Conservation (phyloP, 2,888 invertebrate genomes). For the Acanthosepion pharaonis region DNA sequence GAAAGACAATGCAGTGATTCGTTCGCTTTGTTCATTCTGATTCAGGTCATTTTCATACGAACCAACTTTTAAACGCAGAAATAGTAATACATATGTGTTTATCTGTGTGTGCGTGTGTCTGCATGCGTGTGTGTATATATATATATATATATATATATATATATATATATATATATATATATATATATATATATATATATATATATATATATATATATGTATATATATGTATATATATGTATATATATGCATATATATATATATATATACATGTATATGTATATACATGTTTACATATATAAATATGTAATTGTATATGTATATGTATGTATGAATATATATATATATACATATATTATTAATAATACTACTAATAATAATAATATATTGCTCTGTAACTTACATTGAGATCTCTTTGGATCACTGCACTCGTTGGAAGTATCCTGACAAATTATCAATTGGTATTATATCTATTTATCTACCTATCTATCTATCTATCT, state of each 20-base stretch:
- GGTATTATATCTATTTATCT: too few species aligned
- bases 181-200: neutral
- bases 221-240: neutral
- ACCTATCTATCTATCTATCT: too few species aligned
- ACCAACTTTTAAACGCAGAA: neutral
- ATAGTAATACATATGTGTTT: too few species aligned
- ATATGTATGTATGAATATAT: neutral
- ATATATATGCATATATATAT: neutral
- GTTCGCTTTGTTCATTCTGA: neutral
- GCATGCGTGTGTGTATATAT: too few species aligned
- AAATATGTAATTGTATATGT: neutral
- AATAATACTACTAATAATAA: too few species aligned
- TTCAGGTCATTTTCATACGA: neutral
- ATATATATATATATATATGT: neutral
- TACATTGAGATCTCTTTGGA: too few species aligned
- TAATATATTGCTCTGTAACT: too few species aligned
- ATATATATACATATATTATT: neutral
- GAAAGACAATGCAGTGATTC: neutral
- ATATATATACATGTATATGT: too few species aligned
- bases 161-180: neutral
- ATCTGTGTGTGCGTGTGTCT: too few species aligned
- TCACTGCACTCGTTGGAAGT: too few species aligned
- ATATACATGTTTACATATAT: neutral
- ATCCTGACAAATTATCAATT: too few species aligned
- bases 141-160: neutral